Conservation (phyloP, 2,113 vertebrate species). For the Coptodon rendalli region DNA sequence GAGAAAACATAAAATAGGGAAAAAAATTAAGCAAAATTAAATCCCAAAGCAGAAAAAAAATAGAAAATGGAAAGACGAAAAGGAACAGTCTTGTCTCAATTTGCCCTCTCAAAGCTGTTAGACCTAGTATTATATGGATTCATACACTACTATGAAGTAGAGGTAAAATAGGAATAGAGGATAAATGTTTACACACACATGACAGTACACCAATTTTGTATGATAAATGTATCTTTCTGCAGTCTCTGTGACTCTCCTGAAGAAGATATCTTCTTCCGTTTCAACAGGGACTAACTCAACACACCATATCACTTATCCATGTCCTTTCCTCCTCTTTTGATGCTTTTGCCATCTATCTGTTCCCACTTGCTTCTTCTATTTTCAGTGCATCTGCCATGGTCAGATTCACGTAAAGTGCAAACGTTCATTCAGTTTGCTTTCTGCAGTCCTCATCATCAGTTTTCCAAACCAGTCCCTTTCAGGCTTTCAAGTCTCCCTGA, state of each 20-base stretch:
- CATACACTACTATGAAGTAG: background rate
- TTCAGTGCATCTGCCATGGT: background rate
- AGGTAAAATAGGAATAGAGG: background rate
- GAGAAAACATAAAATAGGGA: background rate
- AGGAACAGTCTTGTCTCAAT: constrained; percentile 1
- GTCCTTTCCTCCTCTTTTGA: background rate
- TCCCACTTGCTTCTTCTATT: background rate
- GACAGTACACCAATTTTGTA: background rate
- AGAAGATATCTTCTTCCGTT: background rate
- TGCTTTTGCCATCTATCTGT: background rate
- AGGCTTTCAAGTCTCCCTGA: background rate
- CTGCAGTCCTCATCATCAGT: background rate
- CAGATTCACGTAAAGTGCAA: background rate
- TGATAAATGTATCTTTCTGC: constrained; percentile 49
- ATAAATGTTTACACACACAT: background rate
- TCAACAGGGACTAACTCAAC: background rate
- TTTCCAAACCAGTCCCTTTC: background rate
- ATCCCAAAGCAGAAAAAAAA: background rate
- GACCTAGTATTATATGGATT: background rate
- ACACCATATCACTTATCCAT: background rate
- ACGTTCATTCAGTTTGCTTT: background rate
- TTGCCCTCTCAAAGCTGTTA: constrained; percentile 20
- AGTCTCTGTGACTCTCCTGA: constrained; percentile 37
- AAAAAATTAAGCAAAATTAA: background rate
- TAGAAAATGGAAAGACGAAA: background rate